A percentile compares a stretch with the other conserved stretches of the same genome.
phyloP scores from a whole-genome alignment of 2,113 vertebrate species.

The Stercorarius parasiticus region DNA sequence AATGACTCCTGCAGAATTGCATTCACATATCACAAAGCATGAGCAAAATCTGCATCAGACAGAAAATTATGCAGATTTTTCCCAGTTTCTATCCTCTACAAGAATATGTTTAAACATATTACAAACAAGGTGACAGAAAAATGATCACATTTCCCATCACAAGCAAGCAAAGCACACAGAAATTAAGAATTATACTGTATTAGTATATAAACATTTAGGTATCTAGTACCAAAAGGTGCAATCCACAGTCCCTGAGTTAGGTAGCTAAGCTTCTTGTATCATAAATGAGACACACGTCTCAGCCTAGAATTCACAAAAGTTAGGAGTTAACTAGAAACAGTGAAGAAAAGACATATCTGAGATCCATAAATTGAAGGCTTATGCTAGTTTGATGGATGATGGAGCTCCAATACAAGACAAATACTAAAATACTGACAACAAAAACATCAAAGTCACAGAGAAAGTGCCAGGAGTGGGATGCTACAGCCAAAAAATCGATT shows the following conservation, averaged over 20 bases:
- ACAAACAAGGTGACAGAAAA: not conserved
- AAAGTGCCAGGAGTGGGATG: not conserved
- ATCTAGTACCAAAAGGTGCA: not conserved
- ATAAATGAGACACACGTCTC: not conserved
- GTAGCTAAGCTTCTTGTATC: not conserved
- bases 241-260: not conserved
- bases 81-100: not conserved
- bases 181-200: not conserved
- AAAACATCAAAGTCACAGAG: not conserved
- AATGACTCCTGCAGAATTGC: not conserved
- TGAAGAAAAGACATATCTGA: not conserved
- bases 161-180: not conserved
- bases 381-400: not conserved
- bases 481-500: fast-evolving
- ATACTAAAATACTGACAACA: not conserved
- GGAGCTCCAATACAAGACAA: not conserved
- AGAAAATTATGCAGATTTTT: not conserved
- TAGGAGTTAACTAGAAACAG: not conserved
- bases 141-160: not conserved
- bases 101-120: not conserved
- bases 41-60: not conserved
- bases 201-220: not conserved
- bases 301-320: not conserved
- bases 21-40: not conserved
- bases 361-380: not conserved